Base-by-base conservation (phyloP, 2,797 vertebrate genomes). In the Neostethus bicornis region DNA sequence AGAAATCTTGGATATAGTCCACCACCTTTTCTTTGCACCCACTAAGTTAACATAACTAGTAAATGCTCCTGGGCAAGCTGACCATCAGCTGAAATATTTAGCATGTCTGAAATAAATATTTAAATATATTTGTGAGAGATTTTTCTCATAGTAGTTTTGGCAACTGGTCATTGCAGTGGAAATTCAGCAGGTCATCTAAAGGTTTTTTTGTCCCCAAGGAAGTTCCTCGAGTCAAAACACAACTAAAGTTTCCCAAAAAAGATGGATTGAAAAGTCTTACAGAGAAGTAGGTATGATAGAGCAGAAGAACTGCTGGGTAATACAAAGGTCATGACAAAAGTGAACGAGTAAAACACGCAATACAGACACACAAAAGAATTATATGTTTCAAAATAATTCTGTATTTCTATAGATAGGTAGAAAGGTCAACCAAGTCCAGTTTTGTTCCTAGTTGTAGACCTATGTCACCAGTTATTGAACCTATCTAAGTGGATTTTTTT, bases 341-440 rank as follows among this genome's bases (percentile, higher is more conserved):
- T 32, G 5, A 29, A 38, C 26, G 21, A 13, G n/a, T 41, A 29
- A 23, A 57, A 47, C n/a, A 45, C 23, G 45, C 48, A n/a, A 35
- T 46, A 61, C 9, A 55, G 9, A 58, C 20, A 54, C 17, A 26
- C 10, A 47, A 31, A 13, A 31, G 39, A 61, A 63, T 48, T 25
- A 71, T 79, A 64, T 70, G 21, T 43, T 61, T 46, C 13, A 20
- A 55, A 60, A 84, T 75, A 75, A 76, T 47, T 62, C 29, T 39
- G 47, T 55, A 71, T 51, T 66, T 65, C 67, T 69, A 55, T 47
- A 55, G 53, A 74, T 61, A 51, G 25, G 70, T 66, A 70, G 70
- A 81, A 86, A 86, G 83, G 85, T 87, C 76, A 83, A 65, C 37
- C 57, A 68, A 77, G 63, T 70, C 70, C 68, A 52, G 17, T 72